Percentiles rank a stretch among this genome's conserved stretches.
Evolutionary conservation across 2,113 vertebrate genomes (phyloP).

Genomic region (Forbesichthys papilliferus): DNA sequence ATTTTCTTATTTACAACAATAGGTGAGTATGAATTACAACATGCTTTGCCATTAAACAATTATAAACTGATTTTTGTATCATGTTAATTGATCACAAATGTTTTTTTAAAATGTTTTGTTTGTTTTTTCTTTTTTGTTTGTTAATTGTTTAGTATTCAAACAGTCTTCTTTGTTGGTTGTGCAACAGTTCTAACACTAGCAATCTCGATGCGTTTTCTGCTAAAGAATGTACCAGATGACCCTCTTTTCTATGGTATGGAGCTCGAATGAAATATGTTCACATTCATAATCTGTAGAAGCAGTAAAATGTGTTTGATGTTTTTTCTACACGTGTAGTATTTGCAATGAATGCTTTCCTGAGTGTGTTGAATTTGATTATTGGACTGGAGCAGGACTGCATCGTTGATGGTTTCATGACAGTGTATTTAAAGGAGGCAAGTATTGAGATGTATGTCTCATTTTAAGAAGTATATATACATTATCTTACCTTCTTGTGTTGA

Average conservation of each 20-base stretch:
- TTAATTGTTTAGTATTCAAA: slow-evolving; percentile 77
- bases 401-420: slow-evolving; percentile 94
- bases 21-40: slow-evolving; percentile 74
- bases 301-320: neutral
- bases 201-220: slow-evolving; percentile 75
- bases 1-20: slow-evolving; percentile 75
- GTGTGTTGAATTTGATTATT: slow-evolving; percentile 91
- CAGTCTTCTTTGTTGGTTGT: slow-evolving; percentile 77
- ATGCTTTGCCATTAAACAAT: neutral
- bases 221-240: slow-evolving; percentile 86
- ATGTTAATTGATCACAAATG: neutral
- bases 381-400: slow-evolving; percentile 93
- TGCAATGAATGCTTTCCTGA: slow-evolving; percentile 86
- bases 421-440: slow-evolving; percentile 90
- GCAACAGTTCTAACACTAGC: slow-evolving; percentile 79
- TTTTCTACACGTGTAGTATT: slow-evolving; percentile 76
- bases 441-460: neutral
- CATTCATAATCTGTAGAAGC: neutral
- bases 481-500: neutral
- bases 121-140: slow-evolving; percentile 5
- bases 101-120: neutral
- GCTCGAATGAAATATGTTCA: neutral
- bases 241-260: slow-evolving; percentile 88
- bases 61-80: neutral
- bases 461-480: neutral